Evolutionary conservation across 2,888 invertebrate species (phyloP), one percentile per base, ranked within the genome.

Genomic region (Lumbricus terrestris): DNA sequence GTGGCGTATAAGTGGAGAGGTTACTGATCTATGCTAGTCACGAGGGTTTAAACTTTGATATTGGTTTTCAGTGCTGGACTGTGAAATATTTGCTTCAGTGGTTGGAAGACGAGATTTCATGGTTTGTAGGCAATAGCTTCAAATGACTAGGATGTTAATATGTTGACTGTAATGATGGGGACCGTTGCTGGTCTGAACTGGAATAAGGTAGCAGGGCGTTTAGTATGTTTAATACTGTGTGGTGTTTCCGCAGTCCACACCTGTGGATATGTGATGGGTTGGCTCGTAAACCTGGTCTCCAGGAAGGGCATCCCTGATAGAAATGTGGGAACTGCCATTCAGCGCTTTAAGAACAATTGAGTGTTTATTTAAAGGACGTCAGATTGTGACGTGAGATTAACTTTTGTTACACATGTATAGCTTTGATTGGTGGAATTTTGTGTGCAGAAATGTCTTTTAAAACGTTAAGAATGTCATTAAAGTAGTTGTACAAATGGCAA

Each of bases 161-260:
- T 29, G 11, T 69, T 0, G 16, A n/a, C 69, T 69, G 69, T n/a
- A 8, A 69, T n/a, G 29, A n/a, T 8, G 13, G 20, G 47, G 69
- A 69, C 69, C 69, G 29, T 1, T n/a, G 18, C 37, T 34, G 85
- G 85, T 35, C 85, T 85, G 85, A 37, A 35, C 5, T 85, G 85
- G 85, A 85, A 13, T 85, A 35, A 85, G 85, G 85, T 37, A 33
- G 85, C 85, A 35, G 85, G 85, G 85, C 37, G 34, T 85, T 85
- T 35, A n/a, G n/a, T n/a, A 35, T 11, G 0, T 69, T 69, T 69
- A 69, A 69, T 29, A n/a, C n/a, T 69, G 69, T 11, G n/a, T 69
- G 69, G 69, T n/a, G 85, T 85, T 85, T 35, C 85, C 35, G 85
- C 37, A 85, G 34, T 85, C 85, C 85, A 37, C 85, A 35, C 23